Evolutionary conservation across 2,113 vertebrate genomes (phyloP).

Genomic region (Acanthochromis polyacanthus): DNA sequence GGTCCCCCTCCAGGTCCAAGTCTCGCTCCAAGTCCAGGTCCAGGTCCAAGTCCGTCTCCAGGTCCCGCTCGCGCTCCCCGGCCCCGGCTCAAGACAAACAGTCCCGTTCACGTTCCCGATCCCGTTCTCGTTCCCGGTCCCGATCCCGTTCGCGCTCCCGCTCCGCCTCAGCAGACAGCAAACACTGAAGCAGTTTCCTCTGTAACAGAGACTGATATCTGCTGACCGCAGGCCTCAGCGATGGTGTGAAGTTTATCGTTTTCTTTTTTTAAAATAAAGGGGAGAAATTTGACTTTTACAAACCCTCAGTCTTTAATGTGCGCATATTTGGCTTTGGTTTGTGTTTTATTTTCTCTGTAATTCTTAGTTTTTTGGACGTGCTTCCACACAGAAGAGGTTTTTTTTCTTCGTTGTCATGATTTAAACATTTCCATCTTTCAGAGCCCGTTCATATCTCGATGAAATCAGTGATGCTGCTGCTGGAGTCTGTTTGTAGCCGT

Average conservation of each 20-base stretch:
- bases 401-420: constrained; percentile 16
- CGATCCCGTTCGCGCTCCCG: constrained; percentile 71
- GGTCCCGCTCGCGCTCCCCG: constrained; percentile 45
- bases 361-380: constrained; percentile 35
- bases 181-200: constrained; percentile 72
- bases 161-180: constrained; percentile 82
- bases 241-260: not conserved
- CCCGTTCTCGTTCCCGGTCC: constrained; percentile 63
- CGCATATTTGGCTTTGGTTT: not conserved
- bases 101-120: constrained; percentile 66
- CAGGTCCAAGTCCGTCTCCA: constrained; percentile 42
- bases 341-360: constrained; percentile 16
- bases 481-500: not conserved
- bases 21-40: constrained; percentile 71
- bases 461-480: not conserved
- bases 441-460: constrained; percentile 5
- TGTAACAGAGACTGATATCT: constrained; percentile 45
- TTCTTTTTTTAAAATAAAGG: constrained; percentile 37
- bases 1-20: constrained; percentile 78
- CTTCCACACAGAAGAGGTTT: constrained; percentile 3
- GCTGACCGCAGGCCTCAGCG: constrained; percentile 22
- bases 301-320: constrained; percentile 25
- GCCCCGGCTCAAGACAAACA: too few relatives aligned
- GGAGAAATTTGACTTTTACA: constrained; percentile 45
- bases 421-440: constrained; percentile 19